A percentile compares a stretch with the other conserved stretches of the same genome.
Evolutionary conservation across 2,797 vertebrate species (phyloP).

Genomic region (Gobio occitaniae): DNA sequence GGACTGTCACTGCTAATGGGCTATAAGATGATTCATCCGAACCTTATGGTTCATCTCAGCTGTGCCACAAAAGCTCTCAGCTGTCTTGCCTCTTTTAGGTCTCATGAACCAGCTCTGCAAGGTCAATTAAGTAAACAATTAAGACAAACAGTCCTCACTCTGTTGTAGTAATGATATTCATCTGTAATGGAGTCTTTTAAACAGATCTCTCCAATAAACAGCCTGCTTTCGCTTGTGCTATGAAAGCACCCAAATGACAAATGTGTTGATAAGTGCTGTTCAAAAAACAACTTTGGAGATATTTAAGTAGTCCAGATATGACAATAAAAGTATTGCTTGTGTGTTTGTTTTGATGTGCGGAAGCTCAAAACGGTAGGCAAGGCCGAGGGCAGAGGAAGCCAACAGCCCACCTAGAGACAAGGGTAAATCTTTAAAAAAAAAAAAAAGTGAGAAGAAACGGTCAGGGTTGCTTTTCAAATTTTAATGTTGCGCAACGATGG

Average conservation of each 20-base stretch:
- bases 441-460: not conserved
- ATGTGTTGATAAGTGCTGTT: conserved; percentile 11
- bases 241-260: conserved; percentile 36
- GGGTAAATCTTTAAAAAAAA: conserved; percentile 7
- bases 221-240: not conserved
- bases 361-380: conserved; percentile 29
- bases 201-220: conserved; percentile 42
- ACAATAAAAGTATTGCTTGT: conserved; percentile 26
- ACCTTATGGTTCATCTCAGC: conserved; percentile 18
- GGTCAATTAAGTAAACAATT: conserved; percentile 54
- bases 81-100: conserved; percentile 21
- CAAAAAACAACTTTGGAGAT: conserved; percentile 16
- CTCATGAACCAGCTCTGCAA: conserved; percentile 37
- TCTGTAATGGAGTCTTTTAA: conserved; percentile 32
- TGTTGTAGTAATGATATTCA: conserved; percentile 45
- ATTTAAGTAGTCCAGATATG: conserved; percentile 5
- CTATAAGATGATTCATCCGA: conserved; percentile 27
- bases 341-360: conserved; percentile 24
- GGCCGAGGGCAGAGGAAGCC: conserved; percentile 19
- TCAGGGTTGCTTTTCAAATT: not conserved
- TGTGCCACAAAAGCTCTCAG: conserved; percentile 25
- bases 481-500: conserved; percentile 35
- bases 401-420: conserved; percentile 18
- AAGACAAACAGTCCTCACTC: conserved; percentile 26
- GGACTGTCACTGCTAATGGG: conserved; percentile 28